Base-by-base conservation (phyloP, 2,113 vertebrate genomes). In the Leucopsar rothschildi region DNA sequence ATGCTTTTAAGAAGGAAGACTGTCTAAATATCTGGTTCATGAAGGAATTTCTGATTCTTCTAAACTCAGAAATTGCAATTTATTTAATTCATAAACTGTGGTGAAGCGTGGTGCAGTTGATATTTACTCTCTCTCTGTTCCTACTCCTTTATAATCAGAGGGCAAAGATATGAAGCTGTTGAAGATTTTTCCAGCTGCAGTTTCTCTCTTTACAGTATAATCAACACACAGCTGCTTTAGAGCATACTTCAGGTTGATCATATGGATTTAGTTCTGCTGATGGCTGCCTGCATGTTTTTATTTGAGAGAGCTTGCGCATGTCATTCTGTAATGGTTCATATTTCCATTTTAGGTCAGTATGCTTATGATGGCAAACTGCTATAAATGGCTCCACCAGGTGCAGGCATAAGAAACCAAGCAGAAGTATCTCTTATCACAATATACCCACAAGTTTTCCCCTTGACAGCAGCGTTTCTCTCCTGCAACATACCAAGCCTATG, bases 311-410 rank as follows among this genome's bases (percentile, higher is more conserved):
- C 73, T 92, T 93, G 82, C 0, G 0, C 84, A 24, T 89, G 25
- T 79, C 53, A 35, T 87, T 89, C 73, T 72, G 66, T 72, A 91
- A 85, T 76, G 19, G 35, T 69, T 79, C 83, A 68, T 87, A 61
- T 92, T 93, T 95, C 93, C 73, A 90, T 95, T 95, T 93, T 77
- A 82, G 86, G 93, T 87, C 73, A 92, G 61, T 85, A n/a, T 91
- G 69, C 53, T 81, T 91, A 64, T 92, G 83, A 57, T 75, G 65
- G 25, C 65, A 92, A 75, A 91, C 49, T 89, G 44, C 77, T 95
- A 95, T 82, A 94, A 93, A 91, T 76, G 70, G 53, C 65, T 80
- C 40, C 33, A 53, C 73, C 65, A 84, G 24, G 86, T 93, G 78
- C 72, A 79, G 37, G n/a, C 6, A 2, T 79, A 73, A 89, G 78